phyloP scores from a whole-genome alignment of 2,888 invertebrate species.

The Tiliacea citrago region DNA sequence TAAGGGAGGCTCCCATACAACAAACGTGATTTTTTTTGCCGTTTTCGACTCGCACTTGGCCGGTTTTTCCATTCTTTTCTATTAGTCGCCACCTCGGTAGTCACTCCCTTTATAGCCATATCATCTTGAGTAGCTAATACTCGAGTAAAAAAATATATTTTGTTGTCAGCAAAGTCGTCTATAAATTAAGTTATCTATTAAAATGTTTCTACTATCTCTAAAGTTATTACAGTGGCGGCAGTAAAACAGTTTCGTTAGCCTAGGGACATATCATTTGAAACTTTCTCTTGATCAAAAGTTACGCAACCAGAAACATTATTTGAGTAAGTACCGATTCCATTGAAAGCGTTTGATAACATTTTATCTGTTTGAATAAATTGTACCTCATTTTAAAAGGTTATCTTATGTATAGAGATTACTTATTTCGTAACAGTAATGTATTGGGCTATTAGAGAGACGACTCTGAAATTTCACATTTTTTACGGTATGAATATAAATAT shows the following conservation, averaged over 20 bases:
- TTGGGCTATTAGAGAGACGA: background rate
- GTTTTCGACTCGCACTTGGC: too few relatives aligned
- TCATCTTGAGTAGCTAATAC: too few relatives aligned
- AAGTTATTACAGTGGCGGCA: constrained; percentile 43
- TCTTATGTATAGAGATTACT: constrained; percentile 32
- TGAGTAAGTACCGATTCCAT: constrained; percentile 39
- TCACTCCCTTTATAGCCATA: too few relatives aligned
- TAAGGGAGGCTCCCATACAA: too few relatives aligned
- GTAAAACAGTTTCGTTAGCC: constrained; percentile 55
- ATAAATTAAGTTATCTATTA: constrained; percentile 37
- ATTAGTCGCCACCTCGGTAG: too few relatives aligned
- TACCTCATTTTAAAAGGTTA: constrained; percentile 35
- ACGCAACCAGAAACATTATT: constrained; percentile 51
- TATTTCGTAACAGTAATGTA: constrained; percentile 40
- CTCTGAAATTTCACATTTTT: background rate
- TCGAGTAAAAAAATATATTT: constrained; percentile 12
- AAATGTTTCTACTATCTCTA: constrained; percentile 46
- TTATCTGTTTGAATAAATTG: constrained; percentile 58
- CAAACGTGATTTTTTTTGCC: too few relatives aligned
- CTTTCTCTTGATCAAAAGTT: constrained; percentile 67
- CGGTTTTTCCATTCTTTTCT: too few relatives aligned
- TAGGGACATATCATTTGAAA: constrained; percentile 55
- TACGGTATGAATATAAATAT: constrained; percentile 1
- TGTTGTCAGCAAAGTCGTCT: constrained; percentile 6
- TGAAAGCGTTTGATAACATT: constrained; percentile 58